These are phyloP conservation scores for Trypoxylon attenuatum DNA, from an alignment of 2,888 invertebrate species.

Conservation along the genomic window DNA sequence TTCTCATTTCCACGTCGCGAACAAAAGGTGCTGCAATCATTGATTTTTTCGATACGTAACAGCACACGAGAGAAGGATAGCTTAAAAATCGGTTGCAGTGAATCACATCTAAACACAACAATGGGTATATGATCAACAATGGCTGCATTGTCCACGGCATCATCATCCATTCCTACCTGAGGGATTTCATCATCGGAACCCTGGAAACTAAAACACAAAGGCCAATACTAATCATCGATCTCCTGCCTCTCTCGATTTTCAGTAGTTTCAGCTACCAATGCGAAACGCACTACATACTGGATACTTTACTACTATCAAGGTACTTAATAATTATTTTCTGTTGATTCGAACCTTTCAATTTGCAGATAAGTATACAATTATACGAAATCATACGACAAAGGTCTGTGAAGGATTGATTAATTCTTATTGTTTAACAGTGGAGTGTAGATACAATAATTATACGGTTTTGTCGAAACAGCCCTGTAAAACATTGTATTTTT, in stretches of 20 bases:
- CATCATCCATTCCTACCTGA: constrained; percentile 33
- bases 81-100: constrained; percentile 45
- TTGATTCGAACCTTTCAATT: no score
- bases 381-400: no score
- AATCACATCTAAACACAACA: constrained; percentile 47
- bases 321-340: no score
- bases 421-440: no score
- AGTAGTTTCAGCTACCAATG: background rate
- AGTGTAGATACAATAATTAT: no score
- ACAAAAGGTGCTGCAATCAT: constrained; percentile 36
- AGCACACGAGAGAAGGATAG: no score
- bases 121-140: constrained; percentile 43
- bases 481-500: no score
- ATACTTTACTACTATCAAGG: no score
- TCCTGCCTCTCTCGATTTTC: constrained; percentile 17
- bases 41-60: constrained; percentile 29
- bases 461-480: no score
- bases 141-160: constrained; percentile 38
- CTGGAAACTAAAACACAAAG: constrained; percentile 41
- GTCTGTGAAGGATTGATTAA: no score
- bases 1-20: constrained; percentile 7
- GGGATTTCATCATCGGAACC: constrained; percentile 42
- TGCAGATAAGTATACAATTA: no score
- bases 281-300: no score
- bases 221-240: constrained; percentile 46